phyloP scores from a whole-genome alignment of 2,888 invertebrate genomes.

The Agrenia bidenticulata region DNA sequence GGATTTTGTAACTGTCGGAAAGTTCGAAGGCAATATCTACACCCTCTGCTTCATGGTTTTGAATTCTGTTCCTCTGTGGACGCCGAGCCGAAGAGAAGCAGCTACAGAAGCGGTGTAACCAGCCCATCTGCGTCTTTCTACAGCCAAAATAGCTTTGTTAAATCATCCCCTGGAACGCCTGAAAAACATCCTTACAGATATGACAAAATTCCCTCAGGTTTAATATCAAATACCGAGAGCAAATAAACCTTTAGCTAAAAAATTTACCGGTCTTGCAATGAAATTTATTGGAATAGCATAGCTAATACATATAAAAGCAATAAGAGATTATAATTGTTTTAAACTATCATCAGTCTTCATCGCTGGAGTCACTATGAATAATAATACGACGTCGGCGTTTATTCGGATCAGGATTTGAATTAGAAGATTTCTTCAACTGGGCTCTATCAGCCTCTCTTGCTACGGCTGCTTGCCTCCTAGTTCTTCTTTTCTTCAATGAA shows the following conservation, averaged over 20 bases:
- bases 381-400: slow-evolving; percentile 20
- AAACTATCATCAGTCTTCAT: slow-evolving; percentile 33
- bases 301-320: too few relatives aligned
- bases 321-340: not conserved
- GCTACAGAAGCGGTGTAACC: too few relatives aligned
- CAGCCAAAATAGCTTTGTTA: too few relatives aligned
- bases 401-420: not conserved
- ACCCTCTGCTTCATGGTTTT: not conserved
- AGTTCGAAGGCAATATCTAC: slow-evolving; percentile 1
- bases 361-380: slow-evolving; percentile 19
- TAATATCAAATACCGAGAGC: too few relatives aligned
- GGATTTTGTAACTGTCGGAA: not conserved
- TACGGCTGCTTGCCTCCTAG: slow-evolving; percentile 19
- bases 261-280: too few relatives aligned
- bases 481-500: slow-evolving; percentile 11
- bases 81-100: too few relatives aligned
- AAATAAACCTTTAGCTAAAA: too few relatives aligned
- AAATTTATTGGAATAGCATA: too few relatives aligned
- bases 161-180: too few relatives aligned
- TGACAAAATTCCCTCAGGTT: too few relatives aligned
- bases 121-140: too few relatives aligned
- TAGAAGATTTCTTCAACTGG: not conserved
- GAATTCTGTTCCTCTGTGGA: not conserved
- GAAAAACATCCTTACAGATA: too few relatives aligned
- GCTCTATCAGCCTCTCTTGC: not conserved